phyloP scores from a whole-genome alignment of 1,140 invertebrate genomes.

The Cydia strobilella region DNA sequence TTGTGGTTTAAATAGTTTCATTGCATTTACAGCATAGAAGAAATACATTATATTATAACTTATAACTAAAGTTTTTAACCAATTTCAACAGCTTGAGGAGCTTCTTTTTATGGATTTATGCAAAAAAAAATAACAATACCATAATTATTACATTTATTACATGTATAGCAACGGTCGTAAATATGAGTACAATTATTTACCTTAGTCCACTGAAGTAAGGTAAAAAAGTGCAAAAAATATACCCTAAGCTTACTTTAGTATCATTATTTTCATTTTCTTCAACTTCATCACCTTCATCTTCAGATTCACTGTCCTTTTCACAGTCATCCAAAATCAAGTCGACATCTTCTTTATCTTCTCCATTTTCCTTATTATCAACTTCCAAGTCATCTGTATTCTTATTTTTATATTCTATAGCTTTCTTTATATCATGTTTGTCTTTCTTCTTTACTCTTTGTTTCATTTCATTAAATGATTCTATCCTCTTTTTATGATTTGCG shows the following conservation, averaged over 20 bases:
- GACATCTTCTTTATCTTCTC: slow-evolving; percentile 60
- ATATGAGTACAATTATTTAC: no score
- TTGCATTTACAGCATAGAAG: no score
- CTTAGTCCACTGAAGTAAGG: no score
- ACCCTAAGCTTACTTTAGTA: slow-evolving; percentile 63
- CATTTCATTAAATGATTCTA: slow-evolving; percentile 80
- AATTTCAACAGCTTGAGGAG: no score
- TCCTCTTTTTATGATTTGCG: slow-evolving; percentile 81
- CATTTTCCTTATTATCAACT: slow-evolving; percentile 69
- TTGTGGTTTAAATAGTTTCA: no score
- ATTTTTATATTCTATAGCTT: slow-evolving; percentile 46
- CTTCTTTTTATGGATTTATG: no score
- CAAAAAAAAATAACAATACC: slow-evolving; percentile 15
- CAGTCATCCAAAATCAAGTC: slow-evolving; percentile 74
- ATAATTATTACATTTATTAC: no score
- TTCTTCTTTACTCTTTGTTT: slow-evolving; percentile 66
- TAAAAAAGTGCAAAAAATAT: background rate
- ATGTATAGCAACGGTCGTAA: no score
- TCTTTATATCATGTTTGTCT: slow-evolving; percentile 62
- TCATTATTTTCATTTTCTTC: slow-evolving; percentile 76
- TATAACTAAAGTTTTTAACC: no score
- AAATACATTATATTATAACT: no score
- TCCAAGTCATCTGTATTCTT: slow-evolving; percentile 52
- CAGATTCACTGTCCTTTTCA: slow-evolving; percentile 72
- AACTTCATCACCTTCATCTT: slow-evolving; percentile 74